Base-by-base conservation (phyloP, 2,797 vertebrate genomes). In the Apodemus agrarius region DNA sequence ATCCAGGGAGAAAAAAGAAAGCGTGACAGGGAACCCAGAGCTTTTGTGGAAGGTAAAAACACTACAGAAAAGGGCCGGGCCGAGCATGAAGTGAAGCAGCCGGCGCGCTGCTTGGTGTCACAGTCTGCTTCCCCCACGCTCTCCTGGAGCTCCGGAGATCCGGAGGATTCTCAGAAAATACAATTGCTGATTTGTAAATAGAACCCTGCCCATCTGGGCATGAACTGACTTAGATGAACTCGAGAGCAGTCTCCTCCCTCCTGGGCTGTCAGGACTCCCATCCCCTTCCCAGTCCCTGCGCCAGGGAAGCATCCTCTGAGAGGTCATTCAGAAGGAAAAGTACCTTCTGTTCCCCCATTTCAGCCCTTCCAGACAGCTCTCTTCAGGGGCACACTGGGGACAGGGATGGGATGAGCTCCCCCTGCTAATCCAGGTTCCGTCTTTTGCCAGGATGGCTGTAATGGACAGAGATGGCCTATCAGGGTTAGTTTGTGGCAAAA, bases 1-100 rank as follows among this genome's bases (percentile, higher is more conserved):
- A 98, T 98, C 98, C 98, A 98, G 98, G 98, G 98, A 98, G 98
- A 98, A 98, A 98, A 98, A 98, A 98, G 98, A 98, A 98, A 98
- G 98, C 96, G 97, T 93, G 98, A 97, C 97, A 98, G 97, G 97
- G 97, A 98, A 98, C 96, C 98, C 97, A 97, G 97, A 96, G 97
- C 98, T 98, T 98, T 98, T 99, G 98, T 98, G 89, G 90, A 95
- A 76, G 43, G 97, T 92, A 93, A 97, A 97, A 97, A 85, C 96
- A 29, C 89, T 10, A 34, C 49, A 78, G 90, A 93, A 93, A 98
- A 97, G 95, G 97, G 88, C 40, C 22, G 24, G 65, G 17, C 85
- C 40, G 90, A 52, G 82, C 57, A 72, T 7, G 17, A 2, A 87
- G 75, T 0, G 72, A 94, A 80, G 92, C 91, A 82, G 85, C 84